A percentile compares a stretch with the other conserved stretches of the same genome.
Conservation (phyloP, 2,797 vertebrate species). For the Muscicapa comitata region DNA sequence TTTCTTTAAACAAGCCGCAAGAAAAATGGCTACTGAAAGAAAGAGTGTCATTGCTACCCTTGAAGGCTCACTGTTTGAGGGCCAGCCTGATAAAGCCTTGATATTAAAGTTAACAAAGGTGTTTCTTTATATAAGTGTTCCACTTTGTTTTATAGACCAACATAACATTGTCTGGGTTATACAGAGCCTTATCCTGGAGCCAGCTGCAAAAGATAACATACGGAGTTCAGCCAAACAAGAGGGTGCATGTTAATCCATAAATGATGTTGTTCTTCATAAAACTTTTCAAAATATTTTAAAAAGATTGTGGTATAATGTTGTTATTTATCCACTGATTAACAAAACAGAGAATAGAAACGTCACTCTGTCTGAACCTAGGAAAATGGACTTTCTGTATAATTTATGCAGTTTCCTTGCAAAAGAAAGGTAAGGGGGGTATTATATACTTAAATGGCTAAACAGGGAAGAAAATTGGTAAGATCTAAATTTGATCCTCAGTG, state of each 20-base stretch:
- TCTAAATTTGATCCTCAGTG: neutral
- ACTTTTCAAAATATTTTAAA: neutral
- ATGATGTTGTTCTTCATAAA: neutral
- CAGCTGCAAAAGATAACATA: neutral
- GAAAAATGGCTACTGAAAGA: neutral
- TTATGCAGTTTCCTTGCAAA: neutral
- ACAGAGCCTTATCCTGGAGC: neutral
- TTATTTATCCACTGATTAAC: neutral
- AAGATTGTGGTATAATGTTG: neutral
- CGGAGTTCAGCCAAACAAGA: neutral
- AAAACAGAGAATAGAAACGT: neutral
- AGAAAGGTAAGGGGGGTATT: neutral
- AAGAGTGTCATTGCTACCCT: neutral
- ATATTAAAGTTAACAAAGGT: neutral
- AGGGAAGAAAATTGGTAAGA: neutral
- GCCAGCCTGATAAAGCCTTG: neutral
- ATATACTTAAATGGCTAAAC: neutral
- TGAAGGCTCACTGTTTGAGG: neutral
- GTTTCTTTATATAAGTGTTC: neutral
- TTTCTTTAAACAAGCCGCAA: neutral
- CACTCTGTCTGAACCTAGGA: neutral
- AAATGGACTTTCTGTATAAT: neutral
- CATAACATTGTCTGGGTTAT: neutral
- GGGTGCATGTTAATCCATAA: fast-evolving
- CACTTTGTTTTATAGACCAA: neutral